A percentile compares a stretch with the other conserved stretches of the same genome.
Evolutionary conservation across 2,888 invertebrate species (phyloP).

Genomic region (Deroplatys truncata): DNA sequence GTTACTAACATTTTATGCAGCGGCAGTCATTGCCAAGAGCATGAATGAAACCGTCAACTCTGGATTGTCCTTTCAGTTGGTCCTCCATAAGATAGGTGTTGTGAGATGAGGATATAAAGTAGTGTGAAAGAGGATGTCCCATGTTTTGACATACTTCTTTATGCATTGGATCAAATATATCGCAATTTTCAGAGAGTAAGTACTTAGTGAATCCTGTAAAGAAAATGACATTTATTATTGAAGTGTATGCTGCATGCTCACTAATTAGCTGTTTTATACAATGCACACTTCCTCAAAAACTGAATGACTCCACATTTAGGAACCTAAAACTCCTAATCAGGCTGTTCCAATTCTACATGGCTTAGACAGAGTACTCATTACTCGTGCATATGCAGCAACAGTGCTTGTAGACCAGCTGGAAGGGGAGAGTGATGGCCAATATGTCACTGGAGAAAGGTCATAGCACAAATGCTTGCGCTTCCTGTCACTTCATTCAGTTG

Average conservation of each 20-base stretch:
- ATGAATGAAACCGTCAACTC: slow-evolving; percentile 49
- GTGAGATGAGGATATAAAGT: slow-evolving; percentile 50
- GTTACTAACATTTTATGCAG: slow-evolving; percentile 48
- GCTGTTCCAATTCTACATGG: too few relatives aligned
- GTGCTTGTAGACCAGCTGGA: too few relatives aligned
- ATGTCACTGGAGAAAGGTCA: too few relatives aligned
- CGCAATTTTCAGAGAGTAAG: slow-evolving; percentile 47
- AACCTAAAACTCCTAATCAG: too few relatives aligned
- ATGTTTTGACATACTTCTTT: slow-evolving; percentile 48
- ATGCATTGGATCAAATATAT: slow-evolving; percentile 49
- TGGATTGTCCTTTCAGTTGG: slow-evolving; percentile 51
- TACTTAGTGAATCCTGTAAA: slow-evolving; percentile 43
- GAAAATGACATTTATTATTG: not conserved
- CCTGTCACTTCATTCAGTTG: too few relatives aligned
- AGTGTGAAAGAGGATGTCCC: slow-evolving; percentile 50
- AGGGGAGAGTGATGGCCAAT: too few relatives aligned
- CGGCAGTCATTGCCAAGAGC: slow-evolving; percentile 50
- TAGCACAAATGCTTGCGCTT: too few relatives aligned
- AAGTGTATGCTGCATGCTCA: not conserved
- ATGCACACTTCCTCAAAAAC: not conserved
- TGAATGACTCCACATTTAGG: too few relatives aligned
- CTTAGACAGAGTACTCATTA: too few relatives aligned
- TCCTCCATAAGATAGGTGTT: slow-evolving; percentile 53
- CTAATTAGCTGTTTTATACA: not conserved
- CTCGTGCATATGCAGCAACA: too few relatives aligned